Base-by-base conservation (phyloP, 2,797 vertebrate genomes). In the Chanos chanos region DNA sequence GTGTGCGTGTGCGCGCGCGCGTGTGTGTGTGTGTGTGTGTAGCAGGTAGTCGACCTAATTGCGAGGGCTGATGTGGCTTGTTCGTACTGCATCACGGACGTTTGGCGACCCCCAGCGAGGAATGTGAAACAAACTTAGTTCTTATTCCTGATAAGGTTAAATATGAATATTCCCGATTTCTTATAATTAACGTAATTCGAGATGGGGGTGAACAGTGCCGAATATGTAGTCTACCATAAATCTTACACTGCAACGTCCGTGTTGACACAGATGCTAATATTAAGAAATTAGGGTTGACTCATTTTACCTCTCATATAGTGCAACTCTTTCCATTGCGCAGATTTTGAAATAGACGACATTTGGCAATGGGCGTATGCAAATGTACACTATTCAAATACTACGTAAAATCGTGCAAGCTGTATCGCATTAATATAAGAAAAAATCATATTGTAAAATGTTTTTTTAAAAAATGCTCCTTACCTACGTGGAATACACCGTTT, bases 401-500 rank as follows among this genome's bases (percentile, higher is more conserved):
- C 10, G 25, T 25, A 4, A 12, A n/a, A 27, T 1, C 41, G 19
- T 7, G 19, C 10, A 5, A 21, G 4, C 10, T 16, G 9, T 5
- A 48, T 7, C 1, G 25, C 9, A n/a, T n/a, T n/a, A n/a, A n/a
- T n/a, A n/a, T n/a, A n/a, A n/a, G n/a, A n/a, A n/a, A n/a, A 27
- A 8, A 1, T 9, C 15, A 16, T 39, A 18, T 9, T 7, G 1
- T 16, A 15, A 59, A 21, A 0, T 36, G 27, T 50, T 3, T 0
- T 19, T 3, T 27, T 2, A 43, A 47, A 50, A 4, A 28, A 56
- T 33, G 44, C 57, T 52, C 71, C 85, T 87, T 89, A 91, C 90
- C 90, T 90, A 89, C 85, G 87, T 77, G 83, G 78, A 72, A 85
- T 77, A 74, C 85, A 86, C 80, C 85, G 83, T 85, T 89, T 89